Evolutionary conservation across 2,113 vertebrate genomes (phyloP), one percentile per base, ranked within the genome.

Genomic region (Actenoides hombroni): DNA sequence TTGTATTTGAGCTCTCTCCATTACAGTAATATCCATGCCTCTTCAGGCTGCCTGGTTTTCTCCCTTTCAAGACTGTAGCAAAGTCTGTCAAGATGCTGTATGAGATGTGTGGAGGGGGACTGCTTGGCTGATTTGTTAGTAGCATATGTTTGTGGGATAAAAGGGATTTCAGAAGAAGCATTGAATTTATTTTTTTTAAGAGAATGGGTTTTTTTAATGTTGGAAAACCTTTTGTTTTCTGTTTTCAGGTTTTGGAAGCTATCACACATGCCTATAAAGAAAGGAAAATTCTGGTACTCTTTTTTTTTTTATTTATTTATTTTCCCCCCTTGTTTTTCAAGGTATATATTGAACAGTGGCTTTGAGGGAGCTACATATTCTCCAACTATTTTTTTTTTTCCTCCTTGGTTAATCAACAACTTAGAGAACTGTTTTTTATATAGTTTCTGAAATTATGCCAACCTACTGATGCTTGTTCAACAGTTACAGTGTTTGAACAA

Each of bases 401-500:
- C 6, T 74, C 18, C 4, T 46, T 39, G 33, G 25, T 92, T 86
- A 95, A 94, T 95, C 75, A 89, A 48, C 40, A 78, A 10, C 20
- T 44, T 68, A 87, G 70, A 84, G 88, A 95, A 91, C 28, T 92
- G 37, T 44, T 96, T 46, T 44, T 74, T 60, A 71, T 69, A 42
- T 49, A 23, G 25, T 92, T 90, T 83, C 70, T 91, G 68, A 95
- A 93, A 83, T 54, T 1, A 69, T 70, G 54, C 92, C 92, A 81
- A 16, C 46, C 80, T 87, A 42, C 73, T 84, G 64, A 1, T 67
- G 67, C 82, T 86, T 91, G 74, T 89, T 75, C 57, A 94, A 86
- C 80, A 88, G 91, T 85, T 96, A 48, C 18, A 29, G 46, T 78
- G 46, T 80, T 84, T 86, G 83, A 97, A 83, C 37, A 86, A 94